Evolutionary conservation across 2,888 invertebrate genomes (phyloP).

Genomic region (Clusia tigrina): DNA sequence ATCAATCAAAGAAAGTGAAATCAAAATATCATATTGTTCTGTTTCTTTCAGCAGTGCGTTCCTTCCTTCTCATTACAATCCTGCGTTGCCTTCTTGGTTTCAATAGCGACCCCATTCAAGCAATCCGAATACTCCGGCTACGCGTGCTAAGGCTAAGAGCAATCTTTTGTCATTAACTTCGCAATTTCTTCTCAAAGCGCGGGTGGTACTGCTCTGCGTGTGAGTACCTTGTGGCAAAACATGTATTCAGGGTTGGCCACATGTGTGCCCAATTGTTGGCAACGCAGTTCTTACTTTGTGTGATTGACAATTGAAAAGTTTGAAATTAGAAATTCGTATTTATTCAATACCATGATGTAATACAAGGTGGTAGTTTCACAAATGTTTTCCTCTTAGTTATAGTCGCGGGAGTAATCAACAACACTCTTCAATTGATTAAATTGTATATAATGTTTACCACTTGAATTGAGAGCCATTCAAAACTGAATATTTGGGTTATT

Average conservation of each 20-base stretch:
- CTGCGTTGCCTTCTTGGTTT: not conserved
- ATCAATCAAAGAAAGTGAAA: conserved; percentile 58
- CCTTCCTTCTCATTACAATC: not conserved
- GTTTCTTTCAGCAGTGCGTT: not conserved
- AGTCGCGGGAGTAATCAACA: no score
- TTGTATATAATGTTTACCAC: no score
- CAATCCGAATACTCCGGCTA: not conserved
- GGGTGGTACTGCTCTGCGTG: not conserved
- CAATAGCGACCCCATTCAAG: not conserved
- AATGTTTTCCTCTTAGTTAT: no score
- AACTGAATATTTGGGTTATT: no score
- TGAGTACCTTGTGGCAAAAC: not conserved
- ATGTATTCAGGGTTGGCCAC: conserved; percentile 6
- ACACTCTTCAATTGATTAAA: no score
- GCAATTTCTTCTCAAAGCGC: not conserved
- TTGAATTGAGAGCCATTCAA: no score
- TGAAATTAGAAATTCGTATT: not conserved
- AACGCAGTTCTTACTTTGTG: not conserved
- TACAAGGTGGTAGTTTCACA: no score
- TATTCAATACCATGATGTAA: no score
- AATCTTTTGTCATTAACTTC: not conserved
- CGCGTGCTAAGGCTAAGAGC: conserved; percentile 2
- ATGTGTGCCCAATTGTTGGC: not conserved
- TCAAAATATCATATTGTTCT: conserved; percentile 49
- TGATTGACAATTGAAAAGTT: not conserved